Evolutionary conservation across 2,888 invertebrate genomes (phyloP).

Genomic region (Teleiodes luculella): DNA sequence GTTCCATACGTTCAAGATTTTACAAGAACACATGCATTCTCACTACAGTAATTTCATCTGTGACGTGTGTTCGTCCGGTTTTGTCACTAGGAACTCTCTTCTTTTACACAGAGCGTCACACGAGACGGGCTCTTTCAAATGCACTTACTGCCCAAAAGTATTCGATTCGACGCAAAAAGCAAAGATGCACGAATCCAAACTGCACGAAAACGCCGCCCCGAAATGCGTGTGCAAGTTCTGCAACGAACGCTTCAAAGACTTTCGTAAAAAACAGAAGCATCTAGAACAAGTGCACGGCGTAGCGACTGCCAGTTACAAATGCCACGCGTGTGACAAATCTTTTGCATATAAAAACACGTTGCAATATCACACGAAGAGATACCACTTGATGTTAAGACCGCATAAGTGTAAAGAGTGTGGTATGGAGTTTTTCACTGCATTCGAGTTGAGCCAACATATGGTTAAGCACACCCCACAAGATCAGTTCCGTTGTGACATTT

Average conservation of each 20-base stretch:
- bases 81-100: slow-evolving; percentile 35
- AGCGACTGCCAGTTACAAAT: slow-evolving; percentile 25
- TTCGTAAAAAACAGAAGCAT: slow-evolving; percentile 34
- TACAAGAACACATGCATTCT: slow-evolving; percentile 44
- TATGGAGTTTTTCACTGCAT: slow-evolving; percentile 33
- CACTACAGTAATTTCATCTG: slow-evolving; percentile 51
- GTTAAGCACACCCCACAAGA: slow-evolving; percentile 51
- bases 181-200: slow-evolving; percentile 48
- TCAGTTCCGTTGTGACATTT: slow-evolving; percentile 49
- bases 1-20: slow-evolving; percentile 32
- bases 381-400: slow-evolving; percentile 21
- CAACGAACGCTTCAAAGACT: slow-evolving; percentile 37
- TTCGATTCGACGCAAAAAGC: slow-evolving; percentile 42
- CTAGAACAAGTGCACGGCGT: slow-evolving; percentile 32
- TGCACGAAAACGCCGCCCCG: slow-evolving; percentile 47
- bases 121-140: neutral
- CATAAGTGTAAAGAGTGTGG: slow-evolving; percentile 27
- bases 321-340: slow-evolving; percentile 18
- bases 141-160: neutral
- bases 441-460: slow-evolving; percentile 53
- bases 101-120: slow-evolving; percentile 39
- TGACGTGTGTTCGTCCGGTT: slow-evolving; percentile 35
- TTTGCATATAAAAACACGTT: neutral
- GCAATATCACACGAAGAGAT: slow-evolving; percentile 22
- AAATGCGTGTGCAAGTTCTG: slow-evolving; percentile 49